A percentile compares a stretch with the other conserved stretches of the same genome.
Conservation (phyloP, 2,113 vertebrate species). For the Pelecanus crispus region DNA sequence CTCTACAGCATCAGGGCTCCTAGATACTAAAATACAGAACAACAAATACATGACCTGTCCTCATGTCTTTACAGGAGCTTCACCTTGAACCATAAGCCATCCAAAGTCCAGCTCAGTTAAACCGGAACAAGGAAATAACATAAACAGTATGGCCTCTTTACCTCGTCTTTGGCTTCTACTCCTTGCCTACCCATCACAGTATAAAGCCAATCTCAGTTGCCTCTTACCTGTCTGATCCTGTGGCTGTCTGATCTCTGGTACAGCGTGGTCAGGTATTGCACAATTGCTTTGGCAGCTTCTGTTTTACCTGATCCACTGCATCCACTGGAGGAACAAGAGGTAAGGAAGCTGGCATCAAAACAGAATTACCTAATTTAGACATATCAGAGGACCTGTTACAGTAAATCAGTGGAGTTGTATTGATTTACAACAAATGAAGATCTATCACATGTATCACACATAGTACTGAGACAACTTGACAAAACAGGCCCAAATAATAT, state of each 20-base stretch:
- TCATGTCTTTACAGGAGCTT: not conserved
- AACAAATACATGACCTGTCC: not conserved
- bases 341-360: not conserved
- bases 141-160: not conserved
- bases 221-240: conserved; percentile 75
- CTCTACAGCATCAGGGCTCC: not conserved
- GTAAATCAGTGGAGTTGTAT: not conserved
- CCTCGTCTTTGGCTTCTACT: not conserved
- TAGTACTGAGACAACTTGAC: not conserved
- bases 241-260: conserved; percentile 62
- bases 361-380: not conserved
- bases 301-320: conserved; percentile 93
- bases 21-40: not conserved
- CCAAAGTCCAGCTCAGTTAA: not conserved
- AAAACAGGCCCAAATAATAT: not conserved
- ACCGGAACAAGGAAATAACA: not conserved
- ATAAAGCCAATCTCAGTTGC: not conserved
- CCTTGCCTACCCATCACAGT: not conserved
- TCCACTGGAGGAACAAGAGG: conserved; percentile 72
- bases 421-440: not conserved
- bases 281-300: conserved; percentile 81
- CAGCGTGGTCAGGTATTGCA: conserved; percentile 80
- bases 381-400: not conserved
- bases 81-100: not conserved
- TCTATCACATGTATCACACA: no score